Evolutionary conservation across 2,888 invertebrate genomes (phyloP).

Genomic region (Caenorhabditis virilis): DNA sequence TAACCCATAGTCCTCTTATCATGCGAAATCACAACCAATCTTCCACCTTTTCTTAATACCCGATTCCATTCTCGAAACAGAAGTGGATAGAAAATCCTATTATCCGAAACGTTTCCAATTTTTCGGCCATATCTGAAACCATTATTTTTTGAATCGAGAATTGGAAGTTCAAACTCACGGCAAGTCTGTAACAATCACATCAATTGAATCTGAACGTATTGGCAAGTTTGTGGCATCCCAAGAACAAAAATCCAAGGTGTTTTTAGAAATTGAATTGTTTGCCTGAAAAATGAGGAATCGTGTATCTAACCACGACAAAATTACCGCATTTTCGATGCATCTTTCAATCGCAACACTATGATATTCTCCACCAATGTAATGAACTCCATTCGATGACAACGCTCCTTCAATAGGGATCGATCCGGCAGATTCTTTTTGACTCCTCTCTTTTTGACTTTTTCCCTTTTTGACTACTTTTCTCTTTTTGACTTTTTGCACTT

Average conservation of each 20-base stretch:
- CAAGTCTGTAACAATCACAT: conserved; percentile 74
- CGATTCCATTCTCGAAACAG: conserved; percentile 69
- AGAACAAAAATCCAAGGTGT: conserved; percentile 50
- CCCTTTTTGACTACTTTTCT: too few relatives aligned
- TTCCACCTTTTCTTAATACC: conserved; percentile 28
- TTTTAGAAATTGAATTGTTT: too few relatives aligned
- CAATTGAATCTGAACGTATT: conserved; percentile 71
- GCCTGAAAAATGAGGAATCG: too few relatives aligned
- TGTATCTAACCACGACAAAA: too few relatives aligned
- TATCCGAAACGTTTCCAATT: conserved; percentile 71
- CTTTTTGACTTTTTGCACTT: too few relatives aligned
- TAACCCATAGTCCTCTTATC: conserved; percentile 45
- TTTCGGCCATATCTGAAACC: conserved; percentile 67
- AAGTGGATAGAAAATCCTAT: conserved; percentile 72
- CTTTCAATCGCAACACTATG: conserved; percentile 71
- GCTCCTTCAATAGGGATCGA: conserved; percentile 75
- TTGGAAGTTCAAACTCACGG: conserved; percentile 27
- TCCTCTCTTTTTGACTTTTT: too few relatives aligned
- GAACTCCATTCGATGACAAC: conserved; percentile 70
- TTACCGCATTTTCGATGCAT: conserved; percentile 28
- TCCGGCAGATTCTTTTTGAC: too few relatives aligned
- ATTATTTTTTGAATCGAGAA: not conserved
- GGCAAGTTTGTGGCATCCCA: conserved; percentile 74
- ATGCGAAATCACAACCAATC: conserved; percentile 37
- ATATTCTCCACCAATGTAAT: conserved; percentile 73